Evolutionary conservation across 1,140 invertebrate species (phyloP), one percentile per base, ranked within the genome.

Genomic region (Drosophila prosaltans): DNA sequence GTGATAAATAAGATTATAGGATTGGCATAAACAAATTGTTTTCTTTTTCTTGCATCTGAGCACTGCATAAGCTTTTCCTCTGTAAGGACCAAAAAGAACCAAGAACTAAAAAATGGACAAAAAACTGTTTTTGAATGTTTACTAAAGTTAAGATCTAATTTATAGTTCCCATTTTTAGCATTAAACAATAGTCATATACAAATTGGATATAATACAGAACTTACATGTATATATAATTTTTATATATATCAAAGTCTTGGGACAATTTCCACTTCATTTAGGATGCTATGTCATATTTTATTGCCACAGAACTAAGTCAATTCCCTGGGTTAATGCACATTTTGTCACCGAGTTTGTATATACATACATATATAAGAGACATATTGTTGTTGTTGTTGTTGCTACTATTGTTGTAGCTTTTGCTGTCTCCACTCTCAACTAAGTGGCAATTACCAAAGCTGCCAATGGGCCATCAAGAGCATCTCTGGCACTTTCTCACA

Each of bases 371-470:
- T 16, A 26, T 10, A 43, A 6, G 4, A 28, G 41, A 9, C 6
- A 40, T 36, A 36, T 60, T 63, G 65, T 69, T 76, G 72, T 76
- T 73, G 11, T 36, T 55, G 58, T 24, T 21, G 9, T 7, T 8
- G 11, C 10, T 4, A 16, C 36, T 28, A 10, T 21, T 9, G 57
- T 26, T 28, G 11, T 30, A 30, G 55, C n/a, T n/a, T 28, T 28
- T 26, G 21, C 24, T 24, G 41, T 66, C 48, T 41, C 66, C 51
- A 21, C 69, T 40, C 28, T 57, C 73, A 83, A 78, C 66, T 73
- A 83, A 83, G 80, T 83, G 81, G 59, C 82, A 83, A 82, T 86
- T 86, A 83, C 80, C 54, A 48, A 69, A 63, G 69, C 78, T 84
- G 81, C 73, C 74, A 78, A 74, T 77, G 73, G 72, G 57, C 65